Conservation (phyloP, 2,888 invertebrate species). For the Lepetodrilus schrolli region DNA sequence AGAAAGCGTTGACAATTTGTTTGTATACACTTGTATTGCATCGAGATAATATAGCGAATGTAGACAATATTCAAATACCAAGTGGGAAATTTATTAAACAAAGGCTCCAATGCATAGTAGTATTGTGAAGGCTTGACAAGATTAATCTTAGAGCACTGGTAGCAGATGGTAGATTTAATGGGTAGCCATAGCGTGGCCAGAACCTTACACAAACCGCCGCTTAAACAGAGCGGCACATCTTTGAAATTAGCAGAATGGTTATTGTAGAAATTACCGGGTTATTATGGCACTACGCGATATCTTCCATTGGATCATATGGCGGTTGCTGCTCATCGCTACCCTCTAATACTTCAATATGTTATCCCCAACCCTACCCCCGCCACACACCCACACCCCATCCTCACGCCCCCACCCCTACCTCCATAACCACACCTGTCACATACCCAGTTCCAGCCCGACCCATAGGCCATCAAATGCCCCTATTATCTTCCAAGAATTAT, state of each 20-base stretch:
- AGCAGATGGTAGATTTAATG: slow-evolving; percentile 3
- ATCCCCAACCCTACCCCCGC: not conserved
- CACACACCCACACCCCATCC: no score
- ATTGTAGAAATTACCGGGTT: slow-evolving; percentile 16
- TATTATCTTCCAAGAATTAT: slow-evolving; percentile 4
- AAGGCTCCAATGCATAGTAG: no score
- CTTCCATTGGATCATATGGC: not conserved
- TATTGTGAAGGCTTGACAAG: no score
- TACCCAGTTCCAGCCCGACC: not conserved
- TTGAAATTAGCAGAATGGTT: slow-evolving; percentile 22
- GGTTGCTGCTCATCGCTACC: not conserved
- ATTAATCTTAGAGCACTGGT: no score
- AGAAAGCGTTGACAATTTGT: no score
- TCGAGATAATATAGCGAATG: no score
- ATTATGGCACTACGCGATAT: slow-evolving; percentile 9
- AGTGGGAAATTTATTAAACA: no score
- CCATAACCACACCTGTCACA: not conserved
- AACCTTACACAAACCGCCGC: not conserved
- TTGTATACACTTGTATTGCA: no score
- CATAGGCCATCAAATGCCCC: no score
- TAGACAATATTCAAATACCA: no score
- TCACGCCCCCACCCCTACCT: not conserved
- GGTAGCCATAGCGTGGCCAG: not conserved
- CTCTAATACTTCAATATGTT: not conserved
- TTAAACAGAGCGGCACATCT: slow-evolving; percentile 21